Percentiles rank a stretch among this genome's conserved stretches.
Evolutionary conservation across 2,113 vertebrate species (phyloP).

Genomic region (Todiramphus chloris): DNA sequence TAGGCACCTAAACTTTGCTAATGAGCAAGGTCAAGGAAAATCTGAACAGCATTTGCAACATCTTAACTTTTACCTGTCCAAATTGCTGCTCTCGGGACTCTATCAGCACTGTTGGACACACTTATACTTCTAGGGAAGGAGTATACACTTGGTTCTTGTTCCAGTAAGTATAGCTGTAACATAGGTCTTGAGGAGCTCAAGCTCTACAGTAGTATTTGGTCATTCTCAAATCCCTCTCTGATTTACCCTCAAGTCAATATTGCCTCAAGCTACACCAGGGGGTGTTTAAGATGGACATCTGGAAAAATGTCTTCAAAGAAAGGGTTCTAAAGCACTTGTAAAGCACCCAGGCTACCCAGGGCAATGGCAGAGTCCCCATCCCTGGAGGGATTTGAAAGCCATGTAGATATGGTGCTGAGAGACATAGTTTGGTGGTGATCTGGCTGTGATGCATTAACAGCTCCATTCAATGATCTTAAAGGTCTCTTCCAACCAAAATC

Average conservation of each 20-base stretch:
- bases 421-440: neutral
- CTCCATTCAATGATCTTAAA: neutral
- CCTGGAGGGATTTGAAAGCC: neutral
- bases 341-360: too few relatives aligned
- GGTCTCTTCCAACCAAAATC: neutral
- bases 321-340: too few relatives aligned
- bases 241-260: neutral
- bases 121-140: neutral
- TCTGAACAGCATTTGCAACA: neutral
- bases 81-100: neutral
- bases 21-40: neutral
- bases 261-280: too few relatives aligned
- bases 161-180: neutral
- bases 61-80: neutral
- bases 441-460: neutral
- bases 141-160: neutral
- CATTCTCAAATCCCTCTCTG: neutral
- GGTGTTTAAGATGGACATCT: too few relatives aligned
- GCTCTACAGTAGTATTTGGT: neutral
- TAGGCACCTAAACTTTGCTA: neutral
- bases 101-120: neutral
- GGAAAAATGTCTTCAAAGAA: too few relatives aligned
- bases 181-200: neutral
- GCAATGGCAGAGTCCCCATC: neutral
- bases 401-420: neutral